A percentile compares a stretch with the other conserved stretches of the same genome.
Conservation (phyloP, 35 echinoderm and acorn worm genomes). For the Chiridota heheva region DNA sequence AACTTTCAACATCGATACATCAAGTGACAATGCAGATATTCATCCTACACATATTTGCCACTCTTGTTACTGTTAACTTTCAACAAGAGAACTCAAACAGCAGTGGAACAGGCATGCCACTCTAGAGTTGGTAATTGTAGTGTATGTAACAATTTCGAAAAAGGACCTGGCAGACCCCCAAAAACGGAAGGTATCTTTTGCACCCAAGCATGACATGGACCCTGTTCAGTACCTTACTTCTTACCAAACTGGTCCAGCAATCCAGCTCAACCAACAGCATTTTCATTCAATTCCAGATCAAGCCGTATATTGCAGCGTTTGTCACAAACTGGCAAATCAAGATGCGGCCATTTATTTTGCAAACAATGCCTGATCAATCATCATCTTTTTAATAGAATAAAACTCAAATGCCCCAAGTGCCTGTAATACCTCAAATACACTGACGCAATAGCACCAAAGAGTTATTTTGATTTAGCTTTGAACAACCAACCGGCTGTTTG, state of each 20-base stretch:
- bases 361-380: background rate
- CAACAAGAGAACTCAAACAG: background rate
- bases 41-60: slow-evolving; percentile 23
- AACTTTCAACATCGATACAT: slow-evolving; percentile 15
- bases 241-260: slow-evolving; percentile 6
- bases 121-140: slow-evolving; percentile 13
- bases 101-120: slow-evolving; percentile 9
- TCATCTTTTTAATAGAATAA: background rate
- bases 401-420: background rate
- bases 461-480: background rate
- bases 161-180: background rate
- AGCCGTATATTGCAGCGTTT: background rate
- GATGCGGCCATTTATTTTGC: slow-evolving; percentile 19
- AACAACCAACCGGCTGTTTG: background rate
- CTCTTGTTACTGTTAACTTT: slow-evolving; percentile 24
- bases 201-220: background rate
- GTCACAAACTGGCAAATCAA: background rate
- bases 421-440: no score
- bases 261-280: background rate
- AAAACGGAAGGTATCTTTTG: background rate
- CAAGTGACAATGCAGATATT: background rate
- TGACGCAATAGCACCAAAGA: background rate
- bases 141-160: background rate
- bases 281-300: slow-evolving; percentile 15
- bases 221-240: no score